Conservation (phyloP, 2,797 vertebrate genomes). For the Danio aesculapii region DNA sequence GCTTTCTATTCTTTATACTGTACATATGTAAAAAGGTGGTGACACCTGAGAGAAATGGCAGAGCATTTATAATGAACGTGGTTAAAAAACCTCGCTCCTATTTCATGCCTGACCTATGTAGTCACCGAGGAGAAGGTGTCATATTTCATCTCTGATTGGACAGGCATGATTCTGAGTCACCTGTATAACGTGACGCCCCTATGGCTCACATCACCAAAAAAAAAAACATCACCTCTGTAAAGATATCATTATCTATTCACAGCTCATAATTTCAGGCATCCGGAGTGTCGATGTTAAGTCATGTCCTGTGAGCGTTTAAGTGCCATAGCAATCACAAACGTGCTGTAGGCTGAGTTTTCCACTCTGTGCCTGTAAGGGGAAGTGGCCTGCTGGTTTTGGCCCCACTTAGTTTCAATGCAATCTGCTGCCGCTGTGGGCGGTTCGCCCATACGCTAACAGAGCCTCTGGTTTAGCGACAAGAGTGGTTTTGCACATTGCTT, state of each 20-base stretch:
- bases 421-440: slow-evolving; percentile 70
- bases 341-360: slow-evolving; percentile 49
- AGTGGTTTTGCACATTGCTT: neutral
- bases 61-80: slow-evolving; percentile 10
- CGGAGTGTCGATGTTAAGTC: neutral
- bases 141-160: slow-evolving; percentile 31
- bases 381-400: slow-evolving; percentile 78
- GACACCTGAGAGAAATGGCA: neutral
- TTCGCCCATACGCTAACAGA: slow-evolving; percentile 42
- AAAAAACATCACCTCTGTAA: neutral
- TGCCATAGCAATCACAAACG: neutral
- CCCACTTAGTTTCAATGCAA: slow-evolving; percentile 64
- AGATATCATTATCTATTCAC: slow-evolving; percentile 13
- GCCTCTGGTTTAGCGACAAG: neutral
- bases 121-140: slow-evolving; percentile 26
- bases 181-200: slow-evolving; percentile 16
- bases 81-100: slow-evolving; percentile 12
- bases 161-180: slow-evolving; percentile 24
- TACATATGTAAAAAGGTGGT: neutral
- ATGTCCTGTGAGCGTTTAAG: slow-evolving; percentile 7
- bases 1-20: neutral
- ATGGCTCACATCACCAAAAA: neutral
- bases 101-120: slow-evolving; percentile 56
- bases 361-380: slow-evolving; percentile 69
- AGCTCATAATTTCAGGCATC: slow-evolving; percentile 19